Conservation (phyloP, 2,113 vertebrate genomes). For the Mohoua ochrocephala region DNA sequence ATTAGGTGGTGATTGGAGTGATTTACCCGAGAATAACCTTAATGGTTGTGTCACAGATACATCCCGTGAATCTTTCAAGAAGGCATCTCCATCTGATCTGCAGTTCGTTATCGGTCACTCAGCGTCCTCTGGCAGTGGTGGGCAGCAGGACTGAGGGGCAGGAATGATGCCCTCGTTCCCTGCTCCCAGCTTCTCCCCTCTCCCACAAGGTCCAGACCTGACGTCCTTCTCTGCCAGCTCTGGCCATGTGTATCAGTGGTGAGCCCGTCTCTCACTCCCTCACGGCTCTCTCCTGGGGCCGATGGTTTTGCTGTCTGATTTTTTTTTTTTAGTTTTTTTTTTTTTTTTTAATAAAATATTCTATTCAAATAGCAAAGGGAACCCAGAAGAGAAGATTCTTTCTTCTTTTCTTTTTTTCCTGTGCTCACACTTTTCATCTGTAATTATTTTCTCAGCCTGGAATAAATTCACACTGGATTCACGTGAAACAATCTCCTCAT, state of each 20-base stretch:
- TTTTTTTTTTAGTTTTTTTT: background rate
- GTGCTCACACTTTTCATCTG: background rate
- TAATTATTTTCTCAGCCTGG: background rate
- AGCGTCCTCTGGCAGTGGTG: background rate
- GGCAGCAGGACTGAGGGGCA: background rate
- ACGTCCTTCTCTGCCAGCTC: rapidly evolving
- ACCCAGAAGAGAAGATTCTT: background rate
- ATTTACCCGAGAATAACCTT: background rate
- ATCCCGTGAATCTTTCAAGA: background rate
- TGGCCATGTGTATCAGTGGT: rapidly evolving
- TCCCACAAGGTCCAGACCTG: rapidly evolving
- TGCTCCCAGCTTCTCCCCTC: background rate
- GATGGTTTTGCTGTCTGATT: background rate
- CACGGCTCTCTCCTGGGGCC: background rate
- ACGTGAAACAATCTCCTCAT: background rate
- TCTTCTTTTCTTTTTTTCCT: background rate
- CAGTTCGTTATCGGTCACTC: background rate
- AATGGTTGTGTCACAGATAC: background rate
- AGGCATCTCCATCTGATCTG: background rate
- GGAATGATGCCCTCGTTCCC: background rate
- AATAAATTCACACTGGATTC: background rate
- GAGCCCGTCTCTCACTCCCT: background rate
- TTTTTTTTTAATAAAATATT: background rate
- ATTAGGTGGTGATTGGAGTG: background rate
- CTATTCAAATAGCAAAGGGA: background rate